Percentiles rank a stretch among this genome's conserved stretches.
Evolutionary conservation across 2,888 invertebrate species (phyloP).

Genomic region (Apomyelois bistriatella): DNA sequence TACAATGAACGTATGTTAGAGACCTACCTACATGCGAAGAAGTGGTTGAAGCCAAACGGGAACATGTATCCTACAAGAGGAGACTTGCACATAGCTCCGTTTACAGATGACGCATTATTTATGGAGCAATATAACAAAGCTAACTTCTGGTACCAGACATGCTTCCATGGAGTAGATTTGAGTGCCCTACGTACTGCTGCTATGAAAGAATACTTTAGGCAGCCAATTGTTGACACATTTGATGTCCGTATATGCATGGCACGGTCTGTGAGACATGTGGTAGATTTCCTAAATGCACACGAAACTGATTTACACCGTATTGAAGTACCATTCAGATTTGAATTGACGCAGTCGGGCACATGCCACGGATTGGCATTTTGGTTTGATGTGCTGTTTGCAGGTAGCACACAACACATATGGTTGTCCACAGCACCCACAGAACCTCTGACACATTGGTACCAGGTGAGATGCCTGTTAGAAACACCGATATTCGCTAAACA

Average conservation of each 20-base stretch:
- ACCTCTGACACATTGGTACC: constrained; percentile 99
- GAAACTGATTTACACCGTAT: constrained; percentile 97
- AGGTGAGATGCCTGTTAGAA: constrained; percentile 96
- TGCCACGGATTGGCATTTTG: constrained; percentile 99
- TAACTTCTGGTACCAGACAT: constrained; percentile 99
- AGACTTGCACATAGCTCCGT: constrained; percentile 98
- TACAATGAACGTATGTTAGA: constrained; percentile 99
- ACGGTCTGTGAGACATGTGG: constrained; percentile 93
- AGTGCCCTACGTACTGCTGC: constrained; percentile 95
- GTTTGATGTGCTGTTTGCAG: constrained; percentile 99
- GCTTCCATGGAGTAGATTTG: constrained; percentile 98
- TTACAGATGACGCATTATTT: constrained; percentile 97
- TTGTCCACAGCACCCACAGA: constrained; percentile 98
- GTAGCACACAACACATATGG: constrained; percentile 95
- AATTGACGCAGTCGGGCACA: constrained; percentile 93
- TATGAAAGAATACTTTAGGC: constrained; percentile 97
- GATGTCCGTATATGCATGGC: constrained; percentile 98
- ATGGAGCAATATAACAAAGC: constrained; percentile 99
- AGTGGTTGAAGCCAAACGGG: constrained; percentile 95
- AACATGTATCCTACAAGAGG: constrained; percentile 99
- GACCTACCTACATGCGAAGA: constrained; percentile 98
- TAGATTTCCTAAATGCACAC: constrained; percentile 94
- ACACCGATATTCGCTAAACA: constrained; percentile 96
- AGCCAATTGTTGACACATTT: constrained; percentile 99
- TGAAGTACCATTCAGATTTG: constrained; percentile 96